These are phyloP conservation scores for Gephyroberyx darwinii DNA, from an alignment of 2,797 vertebrate species.

Conservation along the genomic window DNA sequence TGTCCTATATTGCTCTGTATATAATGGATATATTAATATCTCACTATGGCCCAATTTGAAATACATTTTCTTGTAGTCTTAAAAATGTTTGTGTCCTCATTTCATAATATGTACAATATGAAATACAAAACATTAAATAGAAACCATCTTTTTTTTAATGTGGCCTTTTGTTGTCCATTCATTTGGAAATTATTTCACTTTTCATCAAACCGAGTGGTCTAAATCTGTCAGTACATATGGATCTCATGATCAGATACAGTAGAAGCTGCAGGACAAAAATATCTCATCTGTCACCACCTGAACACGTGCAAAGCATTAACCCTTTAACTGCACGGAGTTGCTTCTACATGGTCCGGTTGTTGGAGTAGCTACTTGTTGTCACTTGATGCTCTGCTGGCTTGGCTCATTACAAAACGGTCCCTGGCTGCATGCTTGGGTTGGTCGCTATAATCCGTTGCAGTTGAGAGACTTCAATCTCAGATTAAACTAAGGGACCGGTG, in stretches of 20 bases:
- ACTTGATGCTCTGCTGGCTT: constrained; percentile 59
- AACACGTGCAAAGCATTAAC: constrained; percentile 9
- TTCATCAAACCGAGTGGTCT: constrained; percentile 26
- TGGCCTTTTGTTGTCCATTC: constrained; percentile 54
- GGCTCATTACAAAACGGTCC: constrained; percentile 63
- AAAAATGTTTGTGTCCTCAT: constrained; percentile 86
- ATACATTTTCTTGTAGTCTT: constrained; percentile 86
- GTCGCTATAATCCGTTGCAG: constrained; percentile 69
- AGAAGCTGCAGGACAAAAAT: not conserved
- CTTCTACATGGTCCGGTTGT: not conserved
- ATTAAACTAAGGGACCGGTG: constrained; percentile 67
- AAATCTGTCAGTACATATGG: not conserved
- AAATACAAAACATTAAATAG: constrained; percentile 79
- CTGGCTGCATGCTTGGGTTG: constrained; percentile 58
- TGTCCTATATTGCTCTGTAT: constrained; percentile 88
- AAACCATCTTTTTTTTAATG: constrained; percentile 72
- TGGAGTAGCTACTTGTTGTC: constrained; percentile 59
- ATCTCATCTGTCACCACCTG: constrained; percentile 18
- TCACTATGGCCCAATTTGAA: constrained; percentile 85
- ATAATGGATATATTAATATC: constrained; percentile 89
- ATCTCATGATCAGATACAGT: not conserved
- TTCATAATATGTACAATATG: constrained; percentile 88
- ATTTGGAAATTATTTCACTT: constrained; percentile 27
- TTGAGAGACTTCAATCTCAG: constrained; percentile 74
- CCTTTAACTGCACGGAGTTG: constrained; percentile 19